Evolutionary conservation across 2,888 invertebrate genomes (phyloP).

Genomic region (Xylocampa areola): DNA sequence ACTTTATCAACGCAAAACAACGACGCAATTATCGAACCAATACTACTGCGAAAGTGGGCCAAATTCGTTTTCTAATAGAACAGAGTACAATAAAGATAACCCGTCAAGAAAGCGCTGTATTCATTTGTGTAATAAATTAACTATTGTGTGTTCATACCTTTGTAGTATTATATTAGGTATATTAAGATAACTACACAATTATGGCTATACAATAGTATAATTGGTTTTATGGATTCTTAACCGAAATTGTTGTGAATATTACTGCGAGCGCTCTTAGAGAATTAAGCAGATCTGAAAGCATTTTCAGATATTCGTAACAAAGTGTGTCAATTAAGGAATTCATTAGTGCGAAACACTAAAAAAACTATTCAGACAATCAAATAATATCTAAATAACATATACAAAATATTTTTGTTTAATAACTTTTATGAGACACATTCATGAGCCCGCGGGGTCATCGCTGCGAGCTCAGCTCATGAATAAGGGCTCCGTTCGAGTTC

Average conservation of each 20-base stretch:
- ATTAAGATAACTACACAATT: constrained; percentile 50
- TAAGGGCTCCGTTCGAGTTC: too few species aligned
- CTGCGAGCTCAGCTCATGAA: too few species aligned
- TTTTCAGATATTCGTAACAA: background rate
- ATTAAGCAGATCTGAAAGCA: too few species aligned
- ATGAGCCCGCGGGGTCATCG: too few species aligned
- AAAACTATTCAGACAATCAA: too few species aligned
- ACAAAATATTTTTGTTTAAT: too few species aligned
- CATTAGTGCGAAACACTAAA: too few species aligned
- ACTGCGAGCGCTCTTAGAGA: background rate
- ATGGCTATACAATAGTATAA: constrained; percentile 43
- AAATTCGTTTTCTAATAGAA: constrained; percentile 55
- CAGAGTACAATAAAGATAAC: constrained; percentile 53
- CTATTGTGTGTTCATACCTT: constrained; percentile 50
- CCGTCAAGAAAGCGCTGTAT: constrained; percentile 39
- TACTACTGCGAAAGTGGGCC: constrained; percentile 34
- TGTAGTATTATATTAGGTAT: constrained; percentile 49
- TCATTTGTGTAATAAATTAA: constrained; percentile 52
- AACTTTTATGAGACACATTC: too few species aligned
- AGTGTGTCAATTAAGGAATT: too few species aligned
- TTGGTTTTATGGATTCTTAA: constrained; percentile 50
- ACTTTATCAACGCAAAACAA: constrained; percentile 24
- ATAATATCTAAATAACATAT: too few species aligned
- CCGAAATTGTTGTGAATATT: constrained; percentile 13
- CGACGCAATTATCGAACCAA: constrained; percentile 41